Evolutionary conservation across 2,888 invertebrate genomes (phyloP), one percentile per base, ranked within the genome.

Genomic region (Drosophila tripunctata): DNA sequence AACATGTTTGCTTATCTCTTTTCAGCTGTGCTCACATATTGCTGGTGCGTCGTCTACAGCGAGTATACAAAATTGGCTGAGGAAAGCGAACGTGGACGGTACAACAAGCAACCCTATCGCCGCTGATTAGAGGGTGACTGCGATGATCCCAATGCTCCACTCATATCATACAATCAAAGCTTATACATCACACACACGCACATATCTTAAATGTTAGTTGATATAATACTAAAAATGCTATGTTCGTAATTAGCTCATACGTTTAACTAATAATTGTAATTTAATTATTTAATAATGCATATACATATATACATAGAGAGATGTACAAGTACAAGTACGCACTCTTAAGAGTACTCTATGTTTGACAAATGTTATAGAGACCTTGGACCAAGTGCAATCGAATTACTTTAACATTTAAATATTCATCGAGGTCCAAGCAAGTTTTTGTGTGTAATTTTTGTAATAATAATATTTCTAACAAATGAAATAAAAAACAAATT

Each of bases 11-110:
- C 17, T 17, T 27, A 0, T 44, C 8, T 51, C 31, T 19, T 38
- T 35, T 19, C 93, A 96, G 96, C 94, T 75, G 92, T 96, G 27
- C 95, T 95, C 91, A 92, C 95, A 54, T 97, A 96, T 92, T 93
- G 96, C 90, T 96, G 96, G 96, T 93, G 94, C 79, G 96, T 96
- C 50, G 95, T 96, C 48, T 96, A 95, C 93, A 96, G 96, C 88
- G 95, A 95, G 90, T 96, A 95, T 90, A 93, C 94, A 75, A 93
- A 95, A 35, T 92, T 93, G 73, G 94, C 94, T 70, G 95, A 96
- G 78, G 93, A 94, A 62, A 94, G 94, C 81, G 93, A 94, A 78
- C 92, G 94, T 63, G 95, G 95, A 40, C 92, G 94, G n/a, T 96
- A 96, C 91, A 93, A 93, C 73, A 95, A 95, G 88, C 94, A 95